Base-by-base conservation (phyloP, 2,797 vertebrate genomes). In the Gymnodraco acuticeps region DNA sequence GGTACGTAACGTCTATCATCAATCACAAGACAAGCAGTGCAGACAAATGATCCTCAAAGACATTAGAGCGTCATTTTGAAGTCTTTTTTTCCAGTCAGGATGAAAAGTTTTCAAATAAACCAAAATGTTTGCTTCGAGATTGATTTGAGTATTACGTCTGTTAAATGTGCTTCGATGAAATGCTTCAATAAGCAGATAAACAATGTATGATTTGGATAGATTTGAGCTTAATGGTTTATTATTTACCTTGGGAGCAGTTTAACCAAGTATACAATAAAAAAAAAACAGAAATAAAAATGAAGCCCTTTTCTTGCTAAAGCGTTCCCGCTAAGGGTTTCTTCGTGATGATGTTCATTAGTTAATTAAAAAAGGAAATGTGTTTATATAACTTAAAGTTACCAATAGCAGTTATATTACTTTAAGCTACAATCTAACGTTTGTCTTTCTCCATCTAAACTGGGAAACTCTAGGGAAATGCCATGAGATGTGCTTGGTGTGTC, bases 61-160 rank as follows among this genome's bases (percentile, higher is more conserved):
- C 13, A 27, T 52, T 8, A 27, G 2, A 63, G 33, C 43, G 2
- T 23, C 0, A 51, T 54, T 72, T 59, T 42, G 41, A 61, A 80
- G 59, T 80, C 43, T n/a, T 42, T 27, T 27, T 27, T 27, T 27
- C 27, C 27, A 27, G 53, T 82, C 66, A 64, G 51, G 3, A n/a
- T 20, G 41, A 0, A 14, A 15, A 27, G 6, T 33, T 48, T 54
- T 47, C 16, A 48, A 23, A 64, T 14, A 48, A 13, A 48, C 3
- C 17, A 27, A 58, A 69, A 73, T 27, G 47, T 64, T 10, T 1
- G 2, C 20, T 33, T 50, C n/a, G 13, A 58, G 41, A 47, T 43
- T 68, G 23, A 52, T 75, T 64, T 53, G 41, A 68, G 13, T 14
- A 14, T 59, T 68, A 68, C 20, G 27, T 19, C 33, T 43, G 43